A percentile compares a stretch with the other conserved stretches of the same genome.
Conservation (phyloP, 2,888 invertebrate species). For the Philaethria dido region DNA sequence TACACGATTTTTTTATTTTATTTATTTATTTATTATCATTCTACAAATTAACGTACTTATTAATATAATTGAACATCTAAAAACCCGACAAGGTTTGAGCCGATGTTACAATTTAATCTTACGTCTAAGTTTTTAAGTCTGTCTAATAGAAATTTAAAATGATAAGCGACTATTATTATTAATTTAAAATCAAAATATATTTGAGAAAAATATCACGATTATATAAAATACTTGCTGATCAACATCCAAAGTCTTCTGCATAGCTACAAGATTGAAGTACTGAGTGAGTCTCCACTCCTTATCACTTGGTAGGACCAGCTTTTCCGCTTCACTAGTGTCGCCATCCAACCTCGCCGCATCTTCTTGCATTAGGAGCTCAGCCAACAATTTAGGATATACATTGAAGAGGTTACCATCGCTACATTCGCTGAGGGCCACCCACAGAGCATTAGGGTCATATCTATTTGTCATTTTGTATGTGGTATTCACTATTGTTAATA, state of each 20-base stretch:
- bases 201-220: neutral
- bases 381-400: conserved; percentile 86
- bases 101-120: too few species aligned
- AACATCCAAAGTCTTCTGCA: conserved; percentile 81
- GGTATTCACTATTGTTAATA: neutral
- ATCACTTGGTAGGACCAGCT: conserved; percentile 87
- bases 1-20: neutral
- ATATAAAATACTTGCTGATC: conserved; percentile 53
- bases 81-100: too few species aligned
- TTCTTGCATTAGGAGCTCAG: conserved; percentile 82
- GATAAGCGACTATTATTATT: too few species aligned
- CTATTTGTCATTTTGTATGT: conserved; percentile 58
- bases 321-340: conserved; percentile 77
- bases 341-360: conserved; percentile 72
- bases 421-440: conserved; percentile 83
- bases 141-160: too few species aligned
- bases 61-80: too few species aligned
- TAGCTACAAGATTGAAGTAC: conserved; percentile 86
- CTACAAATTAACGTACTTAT: too few species aligned
- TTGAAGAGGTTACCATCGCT: conserved; percentile 86
- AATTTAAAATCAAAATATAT: neutral
- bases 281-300: conserved; percentile 87
- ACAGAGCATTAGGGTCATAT: conserved; percentile 71
- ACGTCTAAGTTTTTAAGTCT: too few species aligned
- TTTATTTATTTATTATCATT: too few species aligned